Conservation (phyloP, 1,140 invertebrate species). For the Leptinotarsa undecemlineata region DNA sequence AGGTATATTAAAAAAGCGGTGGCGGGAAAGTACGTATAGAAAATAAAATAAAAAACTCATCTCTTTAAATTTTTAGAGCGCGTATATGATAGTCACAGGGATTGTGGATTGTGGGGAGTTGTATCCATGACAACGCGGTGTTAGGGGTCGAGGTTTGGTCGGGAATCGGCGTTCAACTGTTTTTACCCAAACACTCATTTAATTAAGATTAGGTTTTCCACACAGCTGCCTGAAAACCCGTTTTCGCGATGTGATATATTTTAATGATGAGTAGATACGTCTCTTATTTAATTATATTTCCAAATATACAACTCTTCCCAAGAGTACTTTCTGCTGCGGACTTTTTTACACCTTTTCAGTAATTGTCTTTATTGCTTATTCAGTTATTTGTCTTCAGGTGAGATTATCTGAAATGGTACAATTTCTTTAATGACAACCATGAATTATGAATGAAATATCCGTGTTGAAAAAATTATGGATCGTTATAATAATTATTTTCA, state of each 20-base stretch:
- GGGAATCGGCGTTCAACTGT: constrained; percentile 17
- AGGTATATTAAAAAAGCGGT: too few relatives aligned
- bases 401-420: too few relatives aligned
- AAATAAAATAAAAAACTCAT: background rate
- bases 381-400: too few relatives aligned
- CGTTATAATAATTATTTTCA: too few relatives aligned
- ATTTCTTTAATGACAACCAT: too few relatives aligned
- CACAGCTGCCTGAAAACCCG: background rate
- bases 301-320: too few relatives aligned
- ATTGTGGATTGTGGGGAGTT: constrained; percentile 1
- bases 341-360: too few relatives aligned
- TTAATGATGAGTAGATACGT: background rate
- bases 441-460: too few relatives aligned
- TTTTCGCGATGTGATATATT: background rate
- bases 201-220: constrained; percentile 25
- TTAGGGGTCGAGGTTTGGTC: constrained; percentile 12
- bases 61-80: constrained; percentile 2
- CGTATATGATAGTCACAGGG: background rate
- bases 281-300: too few relatives aligned
- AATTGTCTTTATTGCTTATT: too few relatives aligned
- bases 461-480: too few relatives aligned
- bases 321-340: too few relatives aligned
- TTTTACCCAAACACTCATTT: constrained; percentile 25
- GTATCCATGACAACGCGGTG: constrained; percentile 17
- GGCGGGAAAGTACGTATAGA: background rate